A percentile compares a stretch with the other conserved stretches of the same genome.
Conservation (phyloP, 2,113 vertebrate genomes). For the rat (Rattus norvegicus) region GRCr8 NC_086035.1:900001-900500, state of each 20-base stretch:
- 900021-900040: no score
- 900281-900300: background rate
- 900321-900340: background rate
- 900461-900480: background rate
- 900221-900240: background rate
- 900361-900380: background rate
- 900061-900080: background rate
- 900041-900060: background rate
- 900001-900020: background rate
- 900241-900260: background rate
- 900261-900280: background rate
- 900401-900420: background rate
- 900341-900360: background rate
- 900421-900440: background rate
- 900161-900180: background rate
- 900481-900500: background rate
- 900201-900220: background rate
- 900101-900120: background rate
- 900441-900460: background rate
- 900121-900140: background rate
- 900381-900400: background rate
- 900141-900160: background rate
- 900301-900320: background rate
- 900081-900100: background rate
- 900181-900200: background rate